Evolutionary conservation across 2,797 vertebrate species (phyloP).

Genomic region (Ispidina picta): DNA sequence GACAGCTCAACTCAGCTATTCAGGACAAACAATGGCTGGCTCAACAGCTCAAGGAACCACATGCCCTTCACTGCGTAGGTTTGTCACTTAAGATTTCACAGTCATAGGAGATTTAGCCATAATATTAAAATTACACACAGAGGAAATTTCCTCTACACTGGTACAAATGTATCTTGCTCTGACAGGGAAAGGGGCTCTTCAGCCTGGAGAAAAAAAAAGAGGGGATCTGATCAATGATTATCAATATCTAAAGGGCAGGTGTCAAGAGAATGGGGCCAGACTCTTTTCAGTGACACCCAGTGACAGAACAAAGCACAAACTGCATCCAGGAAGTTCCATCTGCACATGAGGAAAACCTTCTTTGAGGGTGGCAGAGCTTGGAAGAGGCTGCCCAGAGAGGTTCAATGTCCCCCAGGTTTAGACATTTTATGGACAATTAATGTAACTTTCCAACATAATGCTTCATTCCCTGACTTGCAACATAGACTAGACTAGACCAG

Average conservation of each 20-base stretch:
- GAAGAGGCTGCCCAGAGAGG: background rate
- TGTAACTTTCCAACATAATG: background rate
- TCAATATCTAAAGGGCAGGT: background rate
- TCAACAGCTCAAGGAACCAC: background rate
- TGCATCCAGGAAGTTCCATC: background rate
- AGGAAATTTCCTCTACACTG: background rate
- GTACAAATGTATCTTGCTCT: background rate
- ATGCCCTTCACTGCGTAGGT: background rate
- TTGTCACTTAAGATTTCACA: background rate
- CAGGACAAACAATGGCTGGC: background rate
- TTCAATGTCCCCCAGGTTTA: background rate
- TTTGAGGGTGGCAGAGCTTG: background rate
- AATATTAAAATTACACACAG: background rate
- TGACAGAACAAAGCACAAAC: background rate
- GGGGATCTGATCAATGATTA: background rate
- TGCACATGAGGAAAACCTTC: background rate
- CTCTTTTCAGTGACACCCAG: background rate
- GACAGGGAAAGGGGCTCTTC: background rate
- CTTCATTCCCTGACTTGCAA: background rate
- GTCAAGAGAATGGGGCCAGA: background rate
- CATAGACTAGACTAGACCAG: background rate
- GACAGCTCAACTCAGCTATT: background rate
- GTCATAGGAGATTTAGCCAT: background rate
- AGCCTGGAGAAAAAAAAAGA: background rate
- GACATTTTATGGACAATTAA: background rate